Evolutionary conservation across 2,888 invertebrate genomes (phyloP), one percentile per base, ranked within the genome.

Genomic region (Nymphalis polychloros): DNA sequence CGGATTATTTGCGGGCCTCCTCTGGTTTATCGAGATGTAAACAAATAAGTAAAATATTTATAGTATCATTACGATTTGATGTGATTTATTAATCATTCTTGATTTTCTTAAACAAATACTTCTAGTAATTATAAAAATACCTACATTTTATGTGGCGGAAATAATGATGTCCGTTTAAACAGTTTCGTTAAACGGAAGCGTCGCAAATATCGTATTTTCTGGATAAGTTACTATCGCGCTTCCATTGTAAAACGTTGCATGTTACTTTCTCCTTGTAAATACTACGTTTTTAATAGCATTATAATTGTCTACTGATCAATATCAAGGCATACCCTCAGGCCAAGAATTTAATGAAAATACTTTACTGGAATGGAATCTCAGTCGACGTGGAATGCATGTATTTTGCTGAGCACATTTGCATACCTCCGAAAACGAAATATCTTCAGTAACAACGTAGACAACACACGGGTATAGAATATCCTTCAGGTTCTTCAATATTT

Each of bases 11-110:
- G 78, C 84, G 83, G 87, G 86, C 72, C 73, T 73, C 79, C 80
- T 79, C 78, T 78, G 73, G 77, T 77, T 84, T 87, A 87, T 87
- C 84, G 76, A 72, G 75, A 73, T 77, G 77, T 81, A 79, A 81
- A 82, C 78, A 78, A 74, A 75, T 62, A 70, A 52, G 31, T 59
- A 19, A 46, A 65, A 59, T 63, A 59, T 63, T 27, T 67, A 50
- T 16, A 49, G n/a, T 16, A 63, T 50, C 52, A 62, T 63, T 63
- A 59, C 27, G 5, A 57, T 20, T 63, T 49, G 19, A 64, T 23
- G 35, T 27, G 20, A 20, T 46, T 31, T 41, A 23, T 31, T 17
- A 50, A 19, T 17, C 49, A 60, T 67, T 31, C n/a, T 20, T 27
- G 20, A 59, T 41, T 27, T 49, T 35, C 27, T 8, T 49, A 61